Conservation (phyloP, 2,888 invertebrate species). For the Penaeus monodon region DNA sequence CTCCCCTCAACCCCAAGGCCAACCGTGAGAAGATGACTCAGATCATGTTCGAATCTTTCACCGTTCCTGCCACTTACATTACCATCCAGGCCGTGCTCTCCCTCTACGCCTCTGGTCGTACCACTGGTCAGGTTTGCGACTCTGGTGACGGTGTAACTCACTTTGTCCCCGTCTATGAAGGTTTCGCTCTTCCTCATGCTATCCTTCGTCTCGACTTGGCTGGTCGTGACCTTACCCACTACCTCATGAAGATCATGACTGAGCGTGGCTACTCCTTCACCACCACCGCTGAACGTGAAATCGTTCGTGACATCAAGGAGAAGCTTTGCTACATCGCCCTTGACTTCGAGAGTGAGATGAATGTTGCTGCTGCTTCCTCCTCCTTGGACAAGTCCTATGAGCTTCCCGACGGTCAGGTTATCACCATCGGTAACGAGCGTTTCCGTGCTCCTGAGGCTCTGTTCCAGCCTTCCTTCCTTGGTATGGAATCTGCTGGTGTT, state of each 20-base stretch:
- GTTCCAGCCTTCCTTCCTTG: slow-evolving; percentile 76
- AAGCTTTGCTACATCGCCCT: slow-evolving; percentile 71
- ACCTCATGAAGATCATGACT: slow-evolving; percentile 96
- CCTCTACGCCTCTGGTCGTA: slow-evolving; percentile 71
- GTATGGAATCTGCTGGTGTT: slow-evolving; percentile 44
- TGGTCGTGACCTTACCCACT: slow-evolving; percentile 78
- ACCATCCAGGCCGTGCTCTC: slow-evolving; percentile 74
- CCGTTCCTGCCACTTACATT: slow-evolving; percentile 71
- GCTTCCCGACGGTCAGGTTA: slow-evolving; percentile 91
- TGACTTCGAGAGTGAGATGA: slow-evolving; percentile 64
- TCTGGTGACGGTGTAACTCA: slow-evolving; percentile 66
- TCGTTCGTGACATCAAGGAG: slow-evolving; percentile 84
- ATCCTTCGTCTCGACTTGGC: slow-evolving; percentile 55
- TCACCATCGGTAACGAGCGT: slow-evolving; percentile 91
- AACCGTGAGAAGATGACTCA: slow-evolving; percentile 95
- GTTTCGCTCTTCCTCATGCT: slow-evolving; percentile 53
- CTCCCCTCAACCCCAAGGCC: slow-evolving; percentile 93
- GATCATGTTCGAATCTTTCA: slow-evolving; percentile 78
- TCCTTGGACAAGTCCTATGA: slow-evolving; percentile 75
- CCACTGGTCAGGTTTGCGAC: slow-evolving; percentile 72
- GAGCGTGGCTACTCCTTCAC: slow-evolving; percentile 95
- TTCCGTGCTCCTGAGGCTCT: slow-evolving; percentile 86
- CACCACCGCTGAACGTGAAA: slow-evolving; percentile 80
- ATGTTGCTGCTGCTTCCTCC: slow-evolving; percentile 66
- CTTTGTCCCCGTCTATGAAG: slow-evolving; percentile 56